Conservation (phyloP, 2,113 vertebrate genomes). For the Electrona antarctica region DNA sequence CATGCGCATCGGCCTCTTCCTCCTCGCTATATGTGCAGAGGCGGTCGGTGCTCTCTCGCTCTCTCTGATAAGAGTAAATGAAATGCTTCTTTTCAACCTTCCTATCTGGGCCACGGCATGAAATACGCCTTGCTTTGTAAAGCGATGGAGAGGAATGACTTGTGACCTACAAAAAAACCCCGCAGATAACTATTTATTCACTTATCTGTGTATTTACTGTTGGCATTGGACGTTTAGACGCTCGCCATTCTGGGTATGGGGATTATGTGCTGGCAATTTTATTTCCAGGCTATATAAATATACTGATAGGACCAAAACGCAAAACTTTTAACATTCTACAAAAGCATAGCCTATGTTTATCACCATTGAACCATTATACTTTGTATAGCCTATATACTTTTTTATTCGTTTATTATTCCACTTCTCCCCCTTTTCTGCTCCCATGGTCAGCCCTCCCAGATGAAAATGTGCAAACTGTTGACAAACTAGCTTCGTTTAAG, state of each 20-base stretch:
- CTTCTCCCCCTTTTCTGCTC: too few species aligned
- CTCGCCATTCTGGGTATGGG: slow-evolving; percentile 58
- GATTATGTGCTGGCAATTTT: slow-evolving; percentile 69
- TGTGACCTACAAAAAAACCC: slow-evolving; percentile 72
- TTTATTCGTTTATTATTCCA: slow-evolving; percentile 13
- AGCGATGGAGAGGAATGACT: slow-evolving; percentile 74
- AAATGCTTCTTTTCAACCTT: slow-evolving; percentile 75
- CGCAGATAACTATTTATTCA: slow-evolving; percentile 76
- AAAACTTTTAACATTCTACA: slow-evolving; percentile 44
- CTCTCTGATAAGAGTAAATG: slow-evolving; percentile 77
- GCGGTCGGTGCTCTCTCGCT: slow-evolving; percentile 12
- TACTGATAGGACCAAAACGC: slow-evolving; percentile 51
- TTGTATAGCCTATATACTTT: slow-evolving; percentile 22
- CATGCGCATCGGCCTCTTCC: slow-evolving; percentile 16
- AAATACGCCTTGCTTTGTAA: slow-evolving; percentile 74
- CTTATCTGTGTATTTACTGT: slow-evolving; percentile 78
- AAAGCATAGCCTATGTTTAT: slow-evolving; percentile 59
- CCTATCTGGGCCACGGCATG: slow-evolving; percentile 72
- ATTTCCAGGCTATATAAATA: slow-evolving; percentile 58
- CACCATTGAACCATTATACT: slow-evolving; percentile 40
- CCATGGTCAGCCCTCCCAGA: slow-evolving; percentile 10
- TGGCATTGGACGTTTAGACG: slow-evolving; percentile 62
- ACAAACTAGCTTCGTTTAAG: slow-evolving; percentile 52
- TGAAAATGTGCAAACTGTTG: slow-evolving; percentile 41
- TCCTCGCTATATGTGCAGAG: slow-evolving; percentile 63